Evolutionary conservation across 2,888 invertebrate genomes (phyloP).

Genomic region (Epirrhoe tristata): DNA sequence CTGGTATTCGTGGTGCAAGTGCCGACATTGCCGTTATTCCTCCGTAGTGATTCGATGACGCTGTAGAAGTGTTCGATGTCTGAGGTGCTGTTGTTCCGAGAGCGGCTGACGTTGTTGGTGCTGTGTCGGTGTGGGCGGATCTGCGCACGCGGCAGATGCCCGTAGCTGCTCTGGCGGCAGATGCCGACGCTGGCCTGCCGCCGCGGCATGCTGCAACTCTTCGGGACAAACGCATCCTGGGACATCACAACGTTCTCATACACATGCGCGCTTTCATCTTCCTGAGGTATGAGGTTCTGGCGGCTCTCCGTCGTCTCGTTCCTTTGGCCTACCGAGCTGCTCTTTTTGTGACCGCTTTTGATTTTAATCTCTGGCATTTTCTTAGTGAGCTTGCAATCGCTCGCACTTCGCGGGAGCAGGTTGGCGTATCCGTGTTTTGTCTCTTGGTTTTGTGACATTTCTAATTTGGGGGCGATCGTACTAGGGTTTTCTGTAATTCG

Average conservation of each 20-base stretch:
- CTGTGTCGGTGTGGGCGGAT: conserved; percentile 69
- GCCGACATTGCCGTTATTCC: conserved; percentile 53
- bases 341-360: conserved; percentile 73
- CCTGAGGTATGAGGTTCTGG: conserved; percentile 77
- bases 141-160: conserved; percentile 71
- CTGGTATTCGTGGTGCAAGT: conserved; percentile 64
- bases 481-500: conserved; percentile 52
- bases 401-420: conserved; percentile 74
- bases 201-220: conserved; percentile 81
- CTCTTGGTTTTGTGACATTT: conserved; percentile 58
- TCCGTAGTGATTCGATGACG: conserved; percentile 70
- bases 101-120: conserved; percentile 65
- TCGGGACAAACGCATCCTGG: conserved; percentile 69
- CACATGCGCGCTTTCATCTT: conserved; percentile 75
- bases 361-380: conserved; percentile 65
- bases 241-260: conserved; percentile 75
- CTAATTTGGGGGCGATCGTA: conserved; percentile 58
- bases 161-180: conserved; percentile 74
- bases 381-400: conserved; percentile 75
- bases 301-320: conserved; percentile 79
- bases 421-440: conserved; percentile 73
- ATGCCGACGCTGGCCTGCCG: conserved; percentile 67
- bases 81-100: conserved; percentile 62
- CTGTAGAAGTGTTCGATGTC: conserved; percentile 76
- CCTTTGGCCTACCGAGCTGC: conserved; percentile 77